Base-by-base conservation (phyloP, 2,888 invertebrate species). In the Panopea generosa region DNA sequence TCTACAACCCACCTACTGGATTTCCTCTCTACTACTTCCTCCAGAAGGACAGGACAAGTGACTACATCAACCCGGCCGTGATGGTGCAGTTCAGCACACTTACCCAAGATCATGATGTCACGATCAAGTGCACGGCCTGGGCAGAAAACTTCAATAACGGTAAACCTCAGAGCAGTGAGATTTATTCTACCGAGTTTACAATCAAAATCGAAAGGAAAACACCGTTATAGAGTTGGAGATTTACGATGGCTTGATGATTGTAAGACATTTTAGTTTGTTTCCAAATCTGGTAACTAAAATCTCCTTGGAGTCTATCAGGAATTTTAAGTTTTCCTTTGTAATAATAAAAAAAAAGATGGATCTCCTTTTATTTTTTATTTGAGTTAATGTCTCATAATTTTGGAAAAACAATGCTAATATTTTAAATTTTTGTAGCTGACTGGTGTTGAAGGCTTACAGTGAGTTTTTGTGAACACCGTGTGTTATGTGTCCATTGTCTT, bases 21-120 rank as follows among this genome's bases (percentile, higher is more conserved):
- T 86, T 84, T 53, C 80, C 84, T 4, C 38, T 73, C 16, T 78
- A 75, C 69, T 85, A 65, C 43, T 85, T 78, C 63, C 69, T 74
- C 4, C 53, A 40, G 18, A 56, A 70, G 47, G 57, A 27, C n/a
- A 50, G 59, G 2, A 57, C 56, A 18, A 45, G 63, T 1, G 33
- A 67, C 6, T 83, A 84, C 66, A 63, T 84, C 7, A 18, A 56
- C 14, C 86, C 86, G 14, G 79, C 79, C 6, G 85, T 84, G 24
- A 85, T 85, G 85, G 83, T 85, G 0, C 77, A 84, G 49, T 85
- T 86, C 56, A 85, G 82, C 62, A 63, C 77, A 2, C 6, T 85
- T 6, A 50, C 59, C 24, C 74, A 71, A 6, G 57, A 70, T 50
- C 65, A 60, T 24, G 62, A 65, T 3, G 67, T 84, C 16, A 63